Conservation (phyloP, 2,113 vertebrate species). For the western clawed frog (Xenopus tropicalis) region UCB_Xtro_10.0 CM004448.2:24050001-24050500, state of each 20-base stretch:
- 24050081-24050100: no score
- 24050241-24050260: background rate
- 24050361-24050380: slow-evolving; percentile 5
- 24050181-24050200: no score
- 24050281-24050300: slow-evolving; percentile 3
- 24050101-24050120: no score
- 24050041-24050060: no score
- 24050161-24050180: no score
- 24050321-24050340: background rate
- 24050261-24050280: background rate
- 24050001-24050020: no score
- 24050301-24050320: slow-evolving; percentile 8
- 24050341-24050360: background rate
- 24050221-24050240: background rate
- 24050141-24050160: no score
- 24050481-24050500: background rate
- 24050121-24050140: no score
- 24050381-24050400: background rate
- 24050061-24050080: no score
- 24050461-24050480: background rate
- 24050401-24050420: background rate
- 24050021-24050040: no score
- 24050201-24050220: no score
- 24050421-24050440: background rate
- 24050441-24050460: background rate